phyloP scores from a whole-genome alignment of 2,797 vertebrate genomes.

The Coccyzus lansbergi region DNA sequence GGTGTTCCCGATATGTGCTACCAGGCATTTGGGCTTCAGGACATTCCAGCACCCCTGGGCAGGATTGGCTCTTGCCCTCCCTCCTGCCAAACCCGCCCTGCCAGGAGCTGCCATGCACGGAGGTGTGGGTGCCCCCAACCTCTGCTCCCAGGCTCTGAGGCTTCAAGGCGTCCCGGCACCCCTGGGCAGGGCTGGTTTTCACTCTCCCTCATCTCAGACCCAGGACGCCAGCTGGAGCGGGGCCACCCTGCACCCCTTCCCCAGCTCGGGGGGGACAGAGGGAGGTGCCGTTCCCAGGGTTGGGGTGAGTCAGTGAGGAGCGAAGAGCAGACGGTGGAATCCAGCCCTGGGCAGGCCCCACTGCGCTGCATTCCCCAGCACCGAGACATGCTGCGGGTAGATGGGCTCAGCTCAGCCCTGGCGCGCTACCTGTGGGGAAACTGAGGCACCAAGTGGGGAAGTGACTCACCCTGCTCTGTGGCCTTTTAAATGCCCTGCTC shows the following conservation, averaged over 20 bases:
- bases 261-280: neutral
- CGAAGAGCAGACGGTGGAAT: neutral
- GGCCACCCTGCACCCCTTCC: neutral
- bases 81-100: neutral
- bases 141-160: too few relatives aligned
- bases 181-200: too few relatives aligned
- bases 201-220: too few relatives aligned
- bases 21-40: accelerated
- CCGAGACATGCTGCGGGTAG: neutral
- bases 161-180: too few relatives aligned
- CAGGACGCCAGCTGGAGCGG: too few relatives aligned
- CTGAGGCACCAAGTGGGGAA: constrained; percentile 24
- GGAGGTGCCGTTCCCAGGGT: neutral
- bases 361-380: constrained; percentile 31
- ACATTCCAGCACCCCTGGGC: neutral
- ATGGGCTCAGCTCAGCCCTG: neutral
- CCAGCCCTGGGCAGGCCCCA: constrained; percentile 31
- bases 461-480: constrained; percentile 38
- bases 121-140: too few relatives aligned
- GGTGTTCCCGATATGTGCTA: neutral
- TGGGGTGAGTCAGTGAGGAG: neutral
- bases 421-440: neutral
- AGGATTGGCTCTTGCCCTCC: neutral
- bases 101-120: too few relatives aligned
- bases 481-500: constrained; percentile 40